Evolutionary conservation across 2,888 invertebrate species (phyloP).

Genomic region (Apamea sordens): DNA sequence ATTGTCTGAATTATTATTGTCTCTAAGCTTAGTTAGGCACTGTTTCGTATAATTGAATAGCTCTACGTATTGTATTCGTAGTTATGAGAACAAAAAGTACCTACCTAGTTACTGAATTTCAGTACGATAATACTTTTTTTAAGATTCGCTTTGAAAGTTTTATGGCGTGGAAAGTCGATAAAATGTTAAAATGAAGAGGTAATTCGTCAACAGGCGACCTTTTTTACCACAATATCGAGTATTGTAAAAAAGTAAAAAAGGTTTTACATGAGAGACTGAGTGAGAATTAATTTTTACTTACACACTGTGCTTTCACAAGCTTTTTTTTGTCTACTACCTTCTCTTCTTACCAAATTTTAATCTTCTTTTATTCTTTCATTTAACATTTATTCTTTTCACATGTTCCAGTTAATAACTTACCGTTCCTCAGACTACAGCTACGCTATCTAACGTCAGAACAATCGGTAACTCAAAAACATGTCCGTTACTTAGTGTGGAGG

Average conservation of each 20-base stretch:
- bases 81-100: conserved; percentile 33
- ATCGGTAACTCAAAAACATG: conserved; percentile 58
- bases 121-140: conserved; percentile 1
- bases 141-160: conserved; percentile 13
- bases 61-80: conserved; percentile 27
- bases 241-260: no score
- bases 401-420: conserved; percentile 20
- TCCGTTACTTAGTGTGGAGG: conserved; percentile 70
- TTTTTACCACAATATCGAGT: no score
- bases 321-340: neutral
- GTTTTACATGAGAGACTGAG: neutral
- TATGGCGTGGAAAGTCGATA: conserved; percentile 2
- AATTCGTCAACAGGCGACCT: conserved; percentile 20
- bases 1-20: conserved; percentile 49
- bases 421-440: neutral
- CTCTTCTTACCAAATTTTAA: neutral
- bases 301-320: neutral
- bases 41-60: conserved; percentile 40
- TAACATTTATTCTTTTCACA: neutral
- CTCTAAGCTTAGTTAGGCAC: conserved; percentile 18
- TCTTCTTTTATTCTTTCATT: no score
- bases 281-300: neutral
- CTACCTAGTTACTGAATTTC: conserved; percentile 2
- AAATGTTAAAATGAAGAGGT: conserved; percentile 18
- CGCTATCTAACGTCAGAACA: conserved; percentile 44